Percentiles rank a stretch among this genome's conserved stretches.
phyloP scores from a whole-genome alignment of 1,140 invertebrate genomes.

The Cardiocondyla obscurior region DNA sequence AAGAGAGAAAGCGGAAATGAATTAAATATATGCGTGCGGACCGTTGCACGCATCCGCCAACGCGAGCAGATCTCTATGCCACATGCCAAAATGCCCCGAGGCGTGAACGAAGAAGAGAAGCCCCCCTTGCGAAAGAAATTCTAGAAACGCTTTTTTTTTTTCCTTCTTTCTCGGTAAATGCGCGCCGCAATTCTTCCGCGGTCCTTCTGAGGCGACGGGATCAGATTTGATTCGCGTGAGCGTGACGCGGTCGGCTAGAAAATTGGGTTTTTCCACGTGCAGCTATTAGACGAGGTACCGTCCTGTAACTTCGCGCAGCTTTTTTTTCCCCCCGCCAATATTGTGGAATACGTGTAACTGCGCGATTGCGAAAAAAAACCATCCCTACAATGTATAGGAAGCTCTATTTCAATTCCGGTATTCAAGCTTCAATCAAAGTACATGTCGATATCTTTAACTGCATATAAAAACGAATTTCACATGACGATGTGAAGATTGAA shows the following conservation, averaged over 20 bases:
- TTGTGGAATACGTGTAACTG: constrained; percentile 1
- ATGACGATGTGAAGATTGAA: background rate
- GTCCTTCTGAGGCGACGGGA: background rate
- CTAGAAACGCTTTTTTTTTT: constrained; percentile 26
- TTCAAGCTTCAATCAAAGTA: background rate
- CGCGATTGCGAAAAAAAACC: background rate
- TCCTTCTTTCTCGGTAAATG: background rate
- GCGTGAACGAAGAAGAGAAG: constrained; percentile 56
- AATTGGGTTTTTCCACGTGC: constrained; percentile 28
- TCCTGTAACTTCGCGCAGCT: constrained; percentile 6
- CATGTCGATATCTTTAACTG: background rate
- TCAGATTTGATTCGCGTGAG: background rate
- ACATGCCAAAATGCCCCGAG: constrained; percentile 52
- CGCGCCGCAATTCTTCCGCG: background rate
- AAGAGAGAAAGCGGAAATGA: constrained; percentile 57
- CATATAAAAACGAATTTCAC: background rate
- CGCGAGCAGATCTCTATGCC: constrained; percentile 59
- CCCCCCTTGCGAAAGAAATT: constrained; percentile 19
- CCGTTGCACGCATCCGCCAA: constrained; percentile 64
- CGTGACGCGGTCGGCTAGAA: constrained; percentile 29
- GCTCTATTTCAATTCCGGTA: background rate
- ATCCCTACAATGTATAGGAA: background rate
- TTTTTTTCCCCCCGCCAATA: background rate
- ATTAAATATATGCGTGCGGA: constrained; percentile 65
- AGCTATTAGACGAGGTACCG: constrained; percentile 24